Conservation (phyloP, 2,797 vertebrate genomes). For the Halcyon leucocephala region DNA sequence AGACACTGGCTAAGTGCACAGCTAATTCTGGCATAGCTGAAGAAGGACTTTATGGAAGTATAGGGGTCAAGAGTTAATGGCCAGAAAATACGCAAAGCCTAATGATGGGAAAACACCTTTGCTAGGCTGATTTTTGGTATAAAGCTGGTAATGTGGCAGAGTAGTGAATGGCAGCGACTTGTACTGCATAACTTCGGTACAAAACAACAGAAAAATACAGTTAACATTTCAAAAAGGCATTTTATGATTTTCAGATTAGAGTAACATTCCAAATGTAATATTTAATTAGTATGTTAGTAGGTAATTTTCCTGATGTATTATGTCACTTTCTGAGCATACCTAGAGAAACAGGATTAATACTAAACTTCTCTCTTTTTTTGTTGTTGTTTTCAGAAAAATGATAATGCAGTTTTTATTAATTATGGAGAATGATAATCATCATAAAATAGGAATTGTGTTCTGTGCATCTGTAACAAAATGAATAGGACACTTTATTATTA, state of each 20-base stretch:
- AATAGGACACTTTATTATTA: background rate
- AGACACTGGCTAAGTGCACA: background rate
- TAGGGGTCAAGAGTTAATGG: background rate
- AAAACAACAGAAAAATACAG: background rate
- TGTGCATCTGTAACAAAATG: background rate
- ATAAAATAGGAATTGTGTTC: background rate
- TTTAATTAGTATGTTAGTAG: background rate
- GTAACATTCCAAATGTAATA: background rate
- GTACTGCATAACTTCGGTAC: background rate
- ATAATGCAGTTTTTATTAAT: background rate
- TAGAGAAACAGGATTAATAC: background rate
- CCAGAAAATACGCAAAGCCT: background rate
- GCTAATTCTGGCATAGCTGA: background rate
- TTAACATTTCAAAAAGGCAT: background rate
- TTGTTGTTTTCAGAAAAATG: background rate
- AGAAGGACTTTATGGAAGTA: background rate
- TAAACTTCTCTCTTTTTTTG: background rate
- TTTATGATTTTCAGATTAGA: conserved; percentile 23
- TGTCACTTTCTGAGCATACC: background rate
- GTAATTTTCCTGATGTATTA: background rate
- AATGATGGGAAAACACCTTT: background rate
- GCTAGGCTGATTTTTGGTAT: background rate
- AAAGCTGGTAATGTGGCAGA: background rate
- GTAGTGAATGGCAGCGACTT: background rate
- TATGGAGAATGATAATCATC: background rate